Evolutionary conservation across 2,888 invertebrate species (phyloP), one percentile per base, ranked within the genome.

Genomic region (Lottia scabra): DNA sequence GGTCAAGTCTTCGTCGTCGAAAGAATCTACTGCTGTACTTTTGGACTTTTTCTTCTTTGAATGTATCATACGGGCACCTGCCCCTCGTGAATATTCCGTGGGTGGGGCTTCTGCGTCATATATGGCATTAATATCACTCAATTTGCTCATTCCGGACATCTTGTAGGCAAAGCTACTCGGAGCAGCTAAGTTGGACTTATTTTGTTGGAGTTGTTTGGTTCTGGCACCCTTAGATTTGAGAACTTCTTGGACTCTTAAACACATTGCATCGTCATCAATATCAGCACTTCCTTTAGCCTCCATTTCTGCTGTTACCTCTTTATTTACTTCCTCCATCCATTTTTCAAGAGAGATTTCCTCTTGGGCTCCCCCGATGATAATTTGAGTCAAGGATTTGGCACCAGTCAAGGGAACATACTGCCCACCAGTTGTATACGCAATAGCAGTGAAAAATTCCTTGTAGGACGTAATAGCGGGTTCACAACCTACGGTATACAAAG

Each of bases 281-380:
- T 71, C 78, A 8, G 76, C 80, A 5, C 75, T 71, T 0, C 82
- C 83, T 6, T 71, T 74, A 6, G 75, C 75, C 27, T 73, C 46
- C 19, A 84, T 74, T 67, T 83, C 80, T 1, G 75, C 73, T 68
- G 81, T 67, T 13, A 85, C 84, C 30, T 84, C 83, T 27, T 74
- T 71, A 71, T 86, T 81, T 1, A 85, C 84, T 67, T 85, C 83
- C 10, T 75, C 78, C 84, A 85, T 86, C 68, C 84, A 79, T 63
- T 81, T 78, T 69, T 87, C 82, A n/a, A 88, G 80, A 2, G 86
- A 84, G 63, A 88, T 78, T 71, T 87, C 87, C 72, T 88, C 87
- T 65, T 83, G 83, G 0, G 85, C 87, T 1, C 86, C 85, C 8
- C 86, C 86, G 12, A 87, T 81, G 38, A 88, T 87, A 2, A 87